These are phyloP conservation scores for Lamprotornis superbus DNA, from an alignment of 2,113 vertebrate species.

Conservation along the genomic window DNA sequence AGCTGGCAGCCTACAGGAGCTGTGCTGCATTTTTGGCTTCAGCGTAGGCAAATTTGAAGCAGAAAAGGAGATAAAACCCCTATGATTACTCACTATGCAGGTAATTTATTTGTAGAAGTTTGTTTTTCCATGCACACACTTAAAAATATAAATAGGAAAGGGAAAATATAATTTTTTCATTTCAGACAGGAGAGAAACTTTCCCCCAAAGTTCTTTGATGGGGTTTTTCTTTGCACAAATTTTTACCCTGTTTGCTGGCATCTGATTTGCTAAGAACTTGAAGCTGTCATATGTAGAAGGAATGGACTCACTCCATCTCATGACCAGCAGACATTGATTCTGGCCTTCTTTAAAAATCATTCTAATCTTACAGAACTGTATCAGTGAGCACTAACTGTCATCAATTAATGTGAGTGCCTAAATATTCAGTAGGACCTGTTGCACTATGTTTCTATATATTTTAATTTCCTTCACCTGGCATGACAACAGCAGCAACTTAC, in stretches of 20 bases:
- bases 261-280: not conserved
- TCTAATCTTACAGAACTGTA: not conserved
- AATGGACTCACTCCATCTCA: not conserved
- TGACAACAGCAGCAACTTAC: not conserved
- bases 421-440: not conserved
- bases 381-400: not conserved
- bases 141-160: not conserved
- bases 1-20: not conserved
- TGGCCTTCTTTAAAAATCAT: not conserved
- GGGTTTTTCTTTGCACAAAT: not conserved
- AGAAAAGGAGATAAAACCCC: not conserved
- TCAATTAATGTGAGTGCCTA: not conserved
- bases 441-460: not conserved
- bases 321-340: not conserved
- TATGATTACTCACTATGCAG: not conserved
- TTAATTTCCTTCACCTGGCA: not conserved
- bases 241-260: not conserved
- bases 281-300: not conserved
- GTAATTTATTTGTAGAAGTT: not conserved
- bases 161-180: not conserved
- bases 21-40: not conserved
- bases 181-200: not conserved
- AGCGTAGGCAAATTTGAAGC: not conserved
- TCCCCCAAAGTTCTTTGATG: not conserved
- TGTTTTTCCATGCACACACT: accelerated